Base-by-base conservation (phyloP, 2,888 invertebrate species). In the Belgica antarctica region DNA sequence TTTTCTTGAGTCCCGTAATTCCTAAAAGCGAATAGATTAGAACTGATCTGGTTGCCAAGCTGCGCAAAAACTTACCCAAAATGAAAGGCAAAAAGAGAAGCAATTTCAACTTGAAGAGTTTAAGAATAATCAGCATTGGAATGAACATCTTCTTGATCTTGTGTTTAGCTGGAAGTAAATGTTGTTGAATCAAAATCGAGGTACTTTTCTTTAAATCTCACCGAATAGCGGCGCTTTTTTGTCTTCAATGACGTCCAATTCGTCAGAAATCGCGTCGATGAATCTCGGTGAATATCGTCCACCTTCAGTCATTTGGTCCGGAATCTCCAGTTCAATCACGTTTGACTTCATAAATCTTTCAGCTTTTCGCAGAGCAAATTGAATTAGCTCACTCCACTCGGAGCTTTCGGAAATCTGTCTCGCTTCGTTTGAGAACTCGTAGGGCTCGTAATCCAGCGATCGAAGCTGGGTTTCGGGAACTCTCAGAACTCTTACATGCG, bases 81-180 rank as follows among this genome's bases (percentile, higher is more conserved):
- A 92, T 83, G 46, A 70, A 70, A 1, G 92, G 92, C 78, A 92
- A 79, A 82, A 92, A 91, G 3, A 92, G 82, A 1, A 92, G 82
- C 66, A 92, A 81, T 77, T 92, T 92, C 77, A 92, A 77, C 80
- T 92, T 92, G 84, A 92, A 92, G 74, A 92, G 82, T 80, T 92
- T 92, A 73, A 92, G 78, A 73, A 92, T 87, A 74, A 92, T 80
- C 76, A 92, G 80, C 83, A 92, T 84, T 0, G 92, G 92, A 72
- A 92, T 89, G 76, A 92, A 87, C 52, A 92, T 83, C 78, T 90
- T 91, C 83, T 89, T 90, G 73, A 92, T 79, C 77, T 89, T 88
- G 77, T 90, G 87, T 62, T 68, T 71, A 15, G 24, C 62, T 62
- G 15, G 34, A 34, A 34, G 7, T 7, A 34, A 12, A 34, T 47